phyloP scores from a whole-genome alignment of 2,797 vertebrate species.

The Megaceryle alcyon region DNA sequence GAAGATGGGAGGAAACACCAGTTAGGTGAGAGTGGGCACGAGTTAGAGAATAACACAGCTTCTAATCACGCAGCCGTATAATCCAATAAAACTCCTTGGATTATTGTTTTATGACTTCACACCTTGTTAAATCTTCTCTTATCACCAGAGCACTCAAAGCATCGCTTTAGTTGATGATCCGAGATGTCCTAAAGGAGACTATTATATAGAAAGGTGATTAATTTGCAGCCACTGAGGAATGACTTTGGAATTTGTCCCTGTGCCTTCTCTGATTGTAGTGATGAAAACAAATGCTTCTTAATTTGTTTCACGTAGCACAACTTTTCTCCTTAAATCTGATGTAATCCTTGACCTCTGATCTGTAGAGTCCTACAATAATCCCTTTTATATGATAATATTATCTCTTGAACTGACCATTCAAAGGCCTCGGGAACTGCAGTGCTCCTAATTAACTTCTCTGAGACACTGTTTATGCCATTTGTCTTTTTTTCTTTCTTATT shows the following conservation, averaged over 20 bases:
- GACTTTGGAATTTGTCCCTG: neutral
- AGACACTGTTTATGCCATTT: neutral
- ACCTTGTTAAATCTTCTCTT: neutral
- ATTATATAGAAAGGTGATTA: neutral
- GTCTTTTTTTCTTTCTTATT: neutral
- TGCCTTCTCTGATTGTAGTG: neutral
- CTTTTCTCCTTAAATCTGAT: neutral
- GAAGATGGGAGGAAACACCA: neutral
- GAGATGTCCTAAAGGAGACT: neutral
- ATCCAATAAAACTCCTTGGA: neutral
- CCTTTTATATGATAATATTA: neutral
- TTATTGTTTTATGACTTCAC: neutral
- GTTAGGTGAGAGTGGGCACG: neutral
- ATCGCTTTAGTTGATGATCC: neutral
- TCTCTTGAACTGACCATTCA: neutral
- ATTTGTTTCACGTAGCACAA: neutral
- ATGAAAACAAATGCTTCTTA: neutral
- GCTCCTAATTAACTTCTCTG: constrained; percentile 18
- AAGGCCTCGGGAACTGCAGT: neutral
- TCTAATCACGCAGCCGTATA: fast-evolving
- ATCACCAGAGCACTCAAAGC: neutral
- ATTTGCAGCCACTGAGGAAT: neutral
- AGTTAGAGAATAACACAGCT: neutral
- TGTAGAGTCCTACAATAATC: neutral
- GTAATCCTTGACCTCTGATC: neutral